phyloP scores from a whole-genome alignment of 35 echinoderm and acorn worm genomes.

The Apostichopus parvimensis region DNA sequence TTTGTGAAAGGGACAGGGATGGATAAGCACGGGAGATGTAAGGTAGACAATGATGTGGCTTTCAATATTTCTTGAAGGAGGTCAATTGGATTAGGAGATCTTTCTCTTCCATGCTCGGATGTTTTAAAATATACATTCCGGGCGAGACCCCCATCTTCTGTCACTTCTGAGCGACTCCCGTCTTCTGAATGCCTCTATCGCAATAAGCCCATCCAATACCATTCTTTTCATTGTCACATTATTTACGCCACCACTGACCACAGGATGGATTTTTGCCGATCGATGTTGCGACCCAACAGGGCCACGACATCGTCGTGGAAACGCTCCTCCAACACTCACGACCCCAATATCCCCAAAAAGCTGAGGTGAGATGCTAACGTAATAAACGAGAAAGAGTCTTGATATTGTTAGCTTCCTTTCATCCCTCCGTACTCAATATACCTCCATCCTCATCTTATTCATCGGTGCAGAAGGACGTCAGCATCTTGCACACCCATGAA shows the following conservation, averaged over 20 bases:
- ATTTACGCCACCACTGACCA: background rate
- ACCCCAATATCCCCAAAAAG: slow-evolving; percentile 85
- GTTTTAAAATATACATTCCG: background rate
- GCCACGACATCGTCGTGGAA: slow-evolving; percentile 94
- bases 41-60: too few relatives aligned
- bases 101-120: too few relatives aligned
- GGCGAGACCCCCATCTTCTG: background rate
- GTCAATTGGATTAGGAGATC: too few relatives aligned
- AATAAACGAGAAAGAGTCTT: background rate
- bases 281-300: slow-evolving; percentile 96
- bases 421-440: background rate
- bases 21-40: too few relatives aligned
- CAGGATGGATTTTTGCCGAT: slow-evolving; percentile 91
- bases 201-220: too few relatives aligned
- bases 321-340: slow-evolving; percentile 92
- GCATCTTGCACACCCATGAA: background rate
- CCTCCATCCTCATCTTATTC: background rate
- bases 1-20: background rate
- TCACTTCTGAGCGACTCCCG: background rate
- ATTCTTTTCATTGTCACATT: slow-evolving; percentile 14
- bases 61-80: too few relatives aligned
- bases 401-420: slow-evolving; percentile 4
- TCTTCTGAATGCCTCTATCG: background rate
- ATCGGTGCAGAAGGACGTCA: background rate
- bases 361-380: slow-evolving; percentile 81